Base-by-base conservation (phyloP, 2,797 vertebrate species). In the Paramormyrops hopkinsi region DNA sequence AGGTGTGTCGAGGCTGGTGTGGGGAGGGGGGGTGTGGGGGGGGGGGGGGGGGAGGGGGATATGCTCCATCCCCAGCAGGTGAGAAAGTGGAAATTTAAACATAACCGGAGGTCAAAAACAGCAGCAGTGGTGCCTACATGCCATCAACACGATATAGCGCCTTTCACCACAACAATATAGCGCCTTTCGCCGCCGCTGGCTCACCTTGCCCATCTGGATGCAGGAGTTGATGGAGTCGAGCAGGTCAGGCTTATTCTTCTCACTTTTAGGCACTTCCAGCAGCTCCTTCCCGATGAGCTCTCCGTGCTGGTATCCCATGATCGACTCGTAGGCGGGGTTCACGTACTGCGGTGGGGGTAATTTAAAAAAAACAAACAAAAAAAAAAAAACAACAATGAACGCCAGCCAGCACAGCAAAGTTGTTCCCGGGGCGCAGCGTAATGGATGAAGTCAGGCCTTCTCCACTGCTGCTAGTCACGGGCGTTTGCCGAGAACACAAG, bases 161-260 rank as follows among this genome's bases (percentile, higher is more conserved):
- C 19, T 83, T 29, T 12, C 29, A 46, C 11, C 79, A 48, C 4
- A 8, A 48, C 41, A 7, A 41, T 82, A 85, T 22, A 85, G 46
- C 17, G 41, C 37, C 19, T 83, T 41, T 19, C 37, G 12, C 33
- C 82, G 19, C 9, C 1, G 84, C 69, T 89, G 22, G 93, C 94
- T 97, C 94, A 99, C 98, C 97, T 99, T 99, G 96, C 98, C 98
- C 95, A 97, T 97, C 94, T 94, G 97, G 95, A 98, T 96, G 95
- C 97, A 99, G 93, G 97, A 97, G 94, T 98, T 98, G 95, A 99
- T 97, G 90, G 97, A 97, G 93, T 98, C 97, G 92, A 99, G 96
- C 94, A 99, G 97, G 95, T 98, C 98, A 90, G 97, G 96, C 95
- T 98, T 98, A 95, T 97, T 97, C 96, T 98, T 98, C 92, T 99